Evolutionary conservation across 2,113 vertebrate genomes (phyloP), one percentile per base, ranked within the genome.

Genomic region (Calcarius ornatus): DNA sequence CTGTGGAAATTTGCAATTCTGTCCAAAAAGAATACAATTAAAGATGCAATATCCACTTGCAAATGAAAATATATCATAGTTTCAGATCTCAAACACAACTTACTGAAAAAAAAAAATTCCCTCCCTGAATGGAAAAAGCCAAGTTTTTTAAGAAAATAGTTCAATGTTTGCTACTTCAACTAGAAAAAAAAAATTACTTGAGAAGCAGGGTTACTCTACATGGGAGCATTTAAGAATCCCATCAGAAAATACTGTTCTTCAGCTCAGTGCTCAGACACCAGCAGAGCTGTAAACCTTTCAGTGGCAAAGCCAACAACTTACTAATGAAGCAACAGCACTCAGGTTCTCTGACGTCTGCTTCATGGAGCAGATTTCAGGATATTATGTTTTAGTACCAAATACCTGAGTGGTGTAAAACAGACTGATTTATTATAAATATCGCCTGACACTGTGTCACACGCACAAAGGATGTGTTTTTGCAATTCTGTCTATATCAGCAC

Each of bases 11-110:
- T 64, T 90, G 54, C 15, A 86, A 81, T 84, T 81, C 96, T 86
- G 43, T 97, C 93, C 96, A 96, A 95, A 95, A 90, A 66, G 95
- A 96, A 95, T 81, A 88, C 92, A 96, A 95, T 81, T 88, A 97
- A 95, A 94, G 94, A 85, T 90, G 81, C 61, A 93, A 87, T 90
- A 95, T 82, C 80, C 92, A 94, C 85, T 94, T 93, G 79, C 88
- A 96, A 97, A 82, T 40, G 72, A 97, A 97, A 97, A 96, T 63
- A 92, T 88, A 92, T 90, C 79, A 5, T 43, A 54, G 64, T 90
- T 91, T 95, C 86, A 92, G 70, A 94, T 88, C 92, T 96, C 78
- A 95, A 95, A 94, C 92, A 77, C 81, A 96, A 87, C 54, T 66
- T 60, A 57, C 27, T 76, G 54, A 86, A 48, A 95, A 72, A 78